Evolutionary conservation across 2,888 invertebrate species (phyloP), one percentile per base, ranked within the genome.

Genomic region (Empis stercorea): DNA sequence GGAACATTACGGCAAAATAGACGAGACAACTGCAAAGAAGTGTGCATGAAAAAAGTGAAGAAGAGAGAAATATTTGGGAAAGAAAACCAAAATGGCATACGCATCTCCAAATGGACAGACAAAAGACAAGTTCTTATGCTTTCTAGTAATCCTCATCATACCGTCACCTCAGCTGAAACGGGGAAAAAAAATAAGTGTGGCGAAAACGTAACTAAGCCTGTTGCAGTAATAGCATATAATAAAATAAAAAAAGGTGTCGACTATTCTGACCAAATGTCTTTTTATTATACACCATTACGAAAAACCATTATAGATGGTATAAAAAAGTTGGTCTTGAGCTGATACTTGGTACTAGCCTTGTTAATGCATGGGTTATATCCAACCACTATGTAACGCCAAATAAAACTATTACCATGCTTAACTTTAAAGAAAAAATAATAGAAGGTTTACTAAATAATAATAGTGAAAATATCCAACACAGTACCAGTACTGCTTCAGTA

Each of bases 191-290:
- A 41, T 34, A 38, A 13, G 42, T 20, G 3, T 44, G 42, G 46
- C 30, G 34, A 50, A 27, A 44, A 48, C 17, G 41, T 48, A 34
- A 42, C 36, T 36, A 47, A 50, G 40, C 45, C 45, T 23, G 14
- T 39, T 36, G 44, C 48, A 41, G 44, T 50, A 15, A 20, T 14
- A 15, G 38, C 45, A n/a, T 48, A 48, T 16, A 50, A 50, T 32
- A 34, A 48, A 23, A 41, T 45, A 32, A 47, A 51, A 38, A 46
- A 51, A 43, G 48, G 44, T 30, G 46, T 48, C 42, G 48, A 50
- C 44, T 32, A 46, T 17, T 42, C 44, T 17, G 48, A 50, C 17
- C 48, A 48, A 46, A 46, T 48, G 32, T 40, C 42, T n/a, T 36
- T 38, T 11, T 45, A 42, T n/a, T 46, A 38, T 11, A 48, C 32